Base-by-base conservation (phyloP, 2,113 vertebrate species). In the rabbit (Oryctolagus cuniculus) region DNA sequence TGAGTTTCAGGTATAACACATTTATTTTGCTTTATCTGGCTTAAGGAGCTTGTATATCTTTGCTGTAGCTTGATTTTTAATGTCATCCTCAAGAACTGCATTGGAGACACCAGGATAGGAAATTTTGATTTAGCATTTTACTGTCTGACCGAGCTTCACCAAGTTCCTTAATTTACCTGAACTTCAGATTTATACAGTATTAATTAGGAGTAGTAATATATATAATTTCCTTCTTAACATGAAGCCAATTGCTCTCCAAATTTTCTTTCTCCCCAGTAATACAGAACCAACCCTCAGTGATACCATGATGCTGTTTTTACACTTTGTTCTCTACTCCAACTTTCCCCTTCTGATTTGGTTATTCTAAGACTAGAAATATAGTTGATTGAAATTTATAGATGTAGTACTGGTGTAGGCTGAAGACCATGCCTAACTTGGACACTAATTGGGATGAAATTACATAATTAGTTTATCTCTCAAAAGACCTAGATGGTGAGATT, bases 361-460 rank as follows among this genome's bases (percentile, higher is more conserved):
- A 89, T 66, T 87, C 16, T 38, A 38, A 66, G 69, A 74, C 8
- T 25, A 95, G 31, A 6, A 89, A 70, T 78, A 61, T 13, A 4
- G 29, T 82, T 91, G 51, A 79, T 90, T 69, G 84, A 93, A 70
- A 84, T 27, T 74, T 74, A 13, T n/a, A 31, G 61, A 67, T 81
- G 6, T n/a, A 29, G 22, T 66, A 44, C 8, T 91, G 58, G 75
- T 89, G 4, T 51, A 83, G 58, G 7, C 58, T 73, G 16, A 31
- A 55, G 34, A n/a, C 29, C 44, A 79, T 91, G 49, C 21, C 44
- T 58, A 25, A 70, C 24, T 87, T 86, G 25, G 70, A 36, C 11
- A 89, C 61, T 93, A 75, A 78, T 29, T 82, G 7, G 4, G 25
- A 55, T 91, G n/a, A 96, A 94, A 87, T 92, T 38, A 94, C 80